Percentiles rank a stretch among this genome's conserved stretches.
Evolutionary conservation across 2,888 invertebrate species (phyloP).

Genomic region (Euclidia mi): DNA sequence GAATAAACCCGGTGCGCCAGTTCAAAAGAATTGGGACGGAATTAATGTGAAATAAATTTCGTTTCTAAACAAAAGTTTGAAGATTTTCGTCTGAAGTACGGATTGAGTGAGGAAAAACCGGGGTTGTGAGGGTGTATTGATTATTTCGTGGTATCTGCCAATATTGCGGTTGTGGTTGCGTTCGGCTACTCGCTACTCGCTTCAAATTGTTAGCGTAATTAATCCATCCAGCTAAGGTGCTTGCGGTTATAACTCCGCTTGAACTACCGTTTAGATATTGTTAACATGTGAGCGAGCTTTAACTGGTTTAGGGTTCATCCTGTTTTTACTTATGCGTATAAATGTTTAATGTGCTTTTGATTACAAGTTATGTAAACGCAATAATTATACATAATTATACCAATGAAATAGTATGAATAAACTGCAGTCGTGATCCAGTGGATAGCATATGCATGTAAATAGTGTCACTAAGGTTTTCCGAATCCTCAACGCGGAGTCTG

Average conservation of each 20-base stretch:
- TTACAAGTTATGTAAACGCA: too few species aligned
- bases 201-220: conserved; percentile 48
- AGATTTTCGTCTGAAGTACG: conserved; percentile 27
- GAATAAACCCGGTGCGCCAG: conserved; percentile 23
- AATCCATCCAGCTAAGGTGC: conserved; percentile 31
- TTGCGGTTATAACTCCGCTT: conserved; percentile 17
- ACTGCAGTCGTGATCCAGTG: too few species aligned
- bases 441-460: too few species aligned
- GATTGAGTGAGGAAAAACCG: conserved; percentile 24
- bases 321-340: too few species aligned
- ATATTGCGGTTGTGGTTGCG: conserved; percentile 35
- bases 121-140: conserved; percentile 13
- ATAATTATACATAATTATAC: too few species aligned
- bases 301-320: background rate
- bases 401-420: too few species aligned
- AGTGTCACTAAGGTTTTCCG: too few species aligned
- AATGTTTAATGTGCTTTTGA: too few species aligned
- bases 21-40: conserved; percentile 43
- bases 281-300: conserved; percentile 5
- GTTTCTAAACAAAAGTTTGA: conserved; percentile 38
- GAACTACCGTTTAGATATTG: conserved; percentile 7
- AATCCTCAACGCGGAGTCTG: too few species aligned
- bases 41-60: conserved; percentile 42
- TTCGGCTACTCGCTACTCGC: conserved; percentile 24
- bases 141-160: conserved; percentile 17